phyloP scores from a whole-genome alignment of 2,888 invertebrate species.

The Machimus rusticus region DNA sequence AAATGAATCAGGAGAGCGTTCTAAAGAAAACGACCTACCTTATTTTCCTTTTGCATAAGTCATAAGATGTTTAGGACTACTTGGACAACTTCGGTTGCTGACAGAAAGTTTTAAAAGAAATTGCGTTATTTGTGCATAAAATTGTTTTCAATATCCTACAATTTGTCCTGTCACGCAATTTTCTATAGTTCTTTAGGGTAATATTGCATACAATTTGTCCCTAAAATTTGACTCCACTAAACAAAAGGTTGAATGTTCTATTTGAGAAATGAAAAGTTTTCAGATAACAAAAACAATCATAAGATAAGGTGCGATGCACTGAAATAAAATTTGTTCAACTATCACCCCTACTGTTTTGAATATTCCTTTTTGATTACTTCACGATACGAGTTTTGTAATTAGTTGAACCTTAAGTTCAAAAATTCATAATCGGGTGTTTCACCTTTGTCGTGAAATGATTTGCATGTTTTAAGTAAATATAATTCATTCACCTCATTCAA shows the following conservation, averaged over 20 bases:
- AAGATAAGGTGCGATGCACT: not conserved
- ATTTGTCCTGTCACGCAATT: no score
- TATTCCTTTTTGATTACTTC: not conserved
- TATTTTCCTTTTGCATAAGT: not conserved
- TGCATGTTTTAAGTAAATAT: not conserved
- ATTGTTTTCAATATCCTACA: not conserved
- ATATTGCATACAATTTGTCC: not conserved
- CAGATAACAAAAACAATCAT: no score
- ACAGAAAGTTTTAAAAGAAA: not conserved
- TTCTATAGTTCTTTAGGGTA: not conserved
- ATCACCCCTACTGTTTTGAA: not conserved
- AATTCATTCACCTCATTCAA: not conserved
- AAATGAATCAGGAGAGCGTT: no score
- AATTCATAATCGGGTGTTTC: not conserved
- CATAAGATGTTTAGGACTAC: not conserved
- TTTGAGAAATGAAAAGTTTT: not conserved
- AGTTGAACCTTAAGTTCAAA: not conserved
- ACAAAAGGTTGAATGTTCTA: not conserved
- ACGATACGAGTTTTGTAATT: not conserved
- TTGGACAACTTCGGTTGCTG: not conserved
- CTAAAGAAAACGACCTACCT: not conserved
- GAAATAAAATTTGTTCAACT: not conserved
- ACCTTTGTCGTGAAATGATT: not conserved
- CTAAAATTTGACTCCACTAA: not conserved
- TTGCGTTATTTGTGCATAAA: not conserved